These are phyloP conservation scores for Lepidurus couesii DNA, from an alignment of 1,140 invertebrate species.

Conservation along the genomic window DNA sequence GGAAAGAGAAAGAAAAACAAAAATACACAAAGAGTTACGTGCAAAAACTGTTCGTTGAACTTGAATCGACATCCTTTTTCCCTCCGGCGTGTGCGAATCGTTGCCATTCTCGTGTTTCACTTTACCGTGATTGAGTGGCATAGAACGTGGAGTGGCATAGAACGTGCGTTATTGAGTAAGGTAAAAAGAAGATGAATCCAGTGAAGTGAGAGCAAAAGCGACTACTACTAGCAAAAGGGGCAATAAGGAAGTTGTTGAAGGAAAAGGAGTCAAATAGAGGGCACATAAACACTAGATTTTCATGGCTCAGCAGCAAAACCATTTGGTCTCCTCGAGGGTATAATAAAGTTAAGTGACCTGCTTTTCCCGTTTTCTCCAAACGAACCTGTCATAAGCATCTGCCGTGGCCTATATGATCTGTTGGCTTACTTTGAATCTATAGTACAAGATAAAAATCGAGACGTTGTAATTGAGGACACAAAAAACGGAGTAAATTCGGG, in stretches of 20 bases:
- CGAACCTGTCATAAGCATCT: not conserved
- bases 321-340: not conserved
- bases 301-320: not conserved
- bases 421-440: not conserved
- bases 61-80: too few relatives aligned
- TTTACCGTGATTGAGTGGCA: too few relatives aligned
- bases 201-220: not conserved
- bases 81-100: too few relatives aligned
- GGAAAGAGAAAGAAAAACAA: not conserved
- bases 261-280: not conserved
- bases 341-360: not conserved
- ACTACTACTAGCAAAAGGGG: not conserved
- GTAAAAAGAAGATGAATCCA: too few relatives aligned
- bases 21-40: not conserved
- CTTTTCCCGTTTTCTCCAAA: not conserved
- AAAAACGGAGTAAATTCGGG: not conserved
- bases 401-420: not conserved
- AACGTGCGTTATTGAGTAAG: too few relatives aligned
- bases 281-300: not conserved
- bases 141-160: too few relatives aligned
- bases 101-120: too few relatives aligned
- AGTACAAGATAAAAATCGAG: not conserved
- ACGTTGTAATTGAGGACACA: slow-evolving; percentile 1
- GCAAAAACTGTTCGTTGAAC: too few relatives aligned
- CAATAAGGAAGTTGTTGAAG: slow-evolving; percentile 13